Percentiles rank a stretch among this genome's conserved stretches.
phyloP scores from a whole-genome alignment of 2,113 vertebrate genomes.

The Albula goreensis region DNA sequence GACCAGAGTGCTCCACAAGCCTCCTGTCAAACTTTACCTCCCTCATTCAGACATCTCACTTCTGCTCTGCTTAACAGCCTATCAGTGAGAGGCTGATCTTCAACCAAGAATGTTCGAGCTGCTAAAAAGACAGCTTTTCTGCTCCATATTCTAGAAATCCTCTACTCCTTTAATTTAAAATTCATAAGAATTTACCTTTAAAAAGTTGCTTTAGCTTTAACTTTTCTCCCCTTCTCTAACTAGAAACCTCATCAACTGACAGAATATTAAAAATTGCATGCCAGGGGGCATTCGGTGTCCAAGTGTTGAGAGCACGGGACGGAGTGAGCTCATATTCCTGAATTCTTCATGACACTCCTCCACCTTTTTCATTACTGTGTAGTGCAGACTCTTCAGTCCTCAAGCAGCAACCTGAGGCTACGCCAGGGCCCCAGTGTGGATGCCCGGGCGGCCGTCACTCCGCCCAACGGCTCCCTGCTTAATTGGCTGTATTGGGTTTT shows the following conservation, averaged over 20 bases:
- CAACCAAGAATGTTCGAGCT: too few relatives aligned
- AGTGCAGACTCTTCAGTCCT: background rate
- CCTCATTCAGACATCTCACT: background rate
- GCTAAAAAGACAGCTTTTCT: background rate
- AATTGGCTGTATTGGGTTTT: background rate
- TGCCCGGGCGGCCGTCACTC: background rate
- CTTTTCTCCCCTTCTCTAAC: background rate
- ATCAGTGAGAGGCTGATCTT: background rate
- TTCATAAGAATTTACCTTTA: background rate
- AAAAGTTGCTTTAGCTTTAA: background rate
- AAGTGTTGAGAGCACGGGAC: conserved; percentile 14
- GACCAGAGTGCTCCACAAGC: background rate
- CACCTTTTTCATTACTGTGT: conserved; percentile 9
- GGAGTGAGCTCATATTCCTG: conserved; percentile 24
- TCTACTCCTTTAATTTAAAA: background rate
- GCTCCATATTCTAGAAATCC: background rate
- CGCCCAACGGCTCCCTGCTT: background rate
- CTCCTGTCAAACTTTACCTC: background rate
- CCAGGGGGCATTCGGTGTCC: conserved; percentile 30
- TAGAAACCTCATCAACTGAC: background rate
- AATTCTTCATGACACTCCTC: background rate
- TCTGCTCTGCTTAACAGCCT: background rate
- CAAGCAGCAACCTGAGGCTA: background rate
- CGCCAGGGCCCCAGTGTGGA: background rate
- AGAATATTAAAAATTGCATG: background rate